phyloP scores from a whole-genome alignment of 2,888 invertebrate species.

The Onthophagus sagittarius region DNA sequence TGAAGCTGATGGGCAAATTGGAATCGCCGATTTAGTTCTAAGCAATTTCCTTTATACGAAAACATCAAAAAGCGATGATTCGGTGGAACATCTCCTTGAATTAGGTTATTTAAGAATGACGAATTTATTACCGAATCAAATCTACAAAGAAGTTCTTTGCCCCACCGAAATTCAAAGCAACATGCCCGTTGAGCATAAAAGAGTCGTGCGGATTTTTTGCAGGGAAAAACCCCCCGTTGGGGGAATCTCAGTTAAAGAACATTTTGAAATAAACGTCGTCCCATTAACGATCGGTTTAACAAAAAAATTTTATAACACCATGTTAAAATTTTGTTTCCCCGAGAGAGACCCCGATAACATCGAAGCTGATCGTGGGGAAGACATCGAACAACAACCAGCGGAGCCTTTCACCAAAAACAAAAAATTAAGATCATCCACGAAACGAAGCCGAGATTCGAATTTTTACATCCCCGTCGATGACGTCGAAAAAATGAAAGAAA shows the following conservation, averaged over 20 bases:
- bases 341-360: conserved; percentile 85
- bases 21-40: conserved; percentile 92
- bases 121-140: conserved; percentile 90
- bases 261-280: conserved; percentile 97
- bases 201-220: conserved; percentile 91
- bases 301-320: conserved; percentile 94
- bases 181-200: conserved; percentile 88
- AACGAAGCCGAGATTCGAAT: conserved; percentile 73
- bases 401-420: conserved; percentile 43
- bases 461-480: conserved; percentile 92
- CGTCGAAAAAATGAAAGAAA: conserved; percentile 97
- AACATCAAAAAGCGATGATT: conserved; percentile 93
- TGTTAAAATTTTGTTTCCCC: conserved; percentile 97
- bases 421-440: conserved; percentile 49
- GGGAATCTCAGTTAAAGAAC: conserved; percentile 98
- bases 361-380: conserved; percentile 63
- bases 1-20: conserved; percentile 95
- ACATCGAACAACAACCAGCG: conserved; percentile 52
- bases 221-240: conserved; percentile 95
- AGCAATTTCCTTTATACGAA: conserved; percentile 97
- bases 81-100: conserved; percentile 94
- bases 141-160: conserved; percentile 83
- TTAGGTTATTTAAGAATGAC: conserved; percentile 93
- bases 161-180: conserved; percentile 78
- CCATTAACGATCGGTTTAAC: conserved; percentile 90